These are phyloP conservation scores for Agrotis exclamationis DNA, from an alignment of 2,888 invertebrate genomes.

Conservation along the genomic window DNA sequence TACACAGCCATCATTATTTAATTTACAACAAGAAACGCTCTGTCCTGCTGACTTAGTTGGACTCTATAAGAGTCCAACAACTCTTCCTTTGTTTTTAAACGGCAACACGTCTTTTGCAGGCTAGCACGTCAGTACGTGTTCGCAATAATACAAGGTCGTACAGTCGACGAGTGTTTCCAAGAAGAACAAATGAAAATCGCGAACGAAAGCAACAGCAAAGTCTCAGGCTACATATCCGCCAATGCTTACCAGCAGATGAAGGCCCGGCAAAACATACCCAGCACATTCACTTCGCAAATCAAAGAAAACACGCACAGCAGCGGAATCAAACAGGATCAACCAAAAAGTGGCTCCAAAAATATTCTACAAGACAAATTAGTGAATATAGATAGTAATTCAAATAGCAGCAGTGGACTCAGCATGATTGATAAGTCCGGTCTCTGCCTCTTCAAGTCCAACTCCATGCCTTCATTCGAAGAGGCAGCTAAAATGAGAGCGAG, in stretches of 20 bases:
- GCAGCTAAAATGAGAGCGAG: constrained; percentile 89
- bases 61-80: too few relatives aligned
- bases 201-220: constrained; percentile 77
- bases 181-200: constrained; percentile 84
- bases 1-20: neutral
- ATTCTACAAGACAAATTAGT: constrained; percentile 88
- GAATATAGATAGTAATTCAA: constrained; percentile 85
- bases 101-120: constrained; percentile 75
- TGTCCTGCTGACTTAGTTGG: too few relatives aligned
- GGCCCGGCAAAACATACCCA: constrained; percentile 71
- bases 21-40: neutral
- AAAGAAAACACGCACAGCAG: constrained; percentile 84
- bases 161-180: constrained; percentile 92
- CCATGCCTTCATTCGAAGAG: constrained; percentile 87
- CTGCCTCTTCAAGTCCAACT: constrained; percentile 83
- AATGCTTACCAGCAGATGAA: constrained; percentile 83
- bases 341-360: constrained; percentile 82
- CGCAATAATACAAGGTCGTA: constrained; percentile 92
- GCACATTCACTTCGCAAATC: constrained; percentile 78
- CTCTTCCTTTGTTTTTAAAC: constrained; percentile 14
- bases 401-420: constrained; percentile 80
- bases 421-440: constrained; percentile 78
- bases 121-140: constrained; percentile 93
- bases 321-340: constrained; percentile 76
- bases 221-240: constrained; percentile 90